phyloP scores from a whole-genome alignment of 2,113 vertebrate genomes.

The Poecile atricapillus region DNA sequence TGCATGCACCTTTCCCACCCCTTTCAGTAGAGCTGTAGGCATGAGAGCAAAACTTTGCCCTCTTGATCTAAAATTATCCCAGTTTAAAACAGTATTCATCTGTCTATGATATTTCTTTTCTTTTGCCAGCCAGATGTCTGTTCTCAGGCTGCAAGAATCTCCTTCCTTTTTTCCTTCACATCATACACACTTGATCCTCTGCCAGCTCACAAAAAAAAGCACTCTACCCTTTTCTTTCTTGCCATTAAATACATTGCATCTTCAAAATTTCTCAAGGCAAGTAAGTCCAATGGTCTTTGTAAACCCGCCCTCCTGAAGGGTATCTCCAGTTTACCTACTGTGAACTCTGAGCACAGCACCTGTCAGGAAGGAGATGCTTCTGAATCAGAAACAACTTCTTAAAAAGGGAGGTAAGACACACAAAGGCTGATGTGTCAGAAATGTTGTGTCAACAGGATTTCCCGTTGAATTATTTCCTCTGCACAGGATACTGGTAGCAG shows the following conservation, averaged over 20 bases:
- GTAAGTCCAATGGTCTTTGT: not conserved
- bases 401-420: slow-evolving; percentile 32
- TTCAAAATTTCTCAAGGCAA: slow-evolving; percentile 38
- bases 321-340: slow-evolving; percentile 25
- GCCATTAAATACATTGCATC: not conserved
- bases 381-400: slow-evolving; percentile 40
- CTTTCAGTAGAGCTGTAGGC: not conserved
- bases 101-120: slow-evolving; percentile 31
- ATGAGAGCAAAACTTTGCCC: slow-evolving; percentile 34
- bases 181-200: slow-evolving; percentile 44
- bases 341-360: slow-evolving; percentile 28
- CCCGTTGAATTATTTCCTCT: slow-evolving; percentile 38
- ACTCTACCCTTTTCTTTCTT: slow-evolving; percentile 18
- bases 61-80: slow-evolving; percentile 58
- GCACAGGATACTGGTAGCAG: not conserved
- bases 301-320: slow-evolving; percentile 8
- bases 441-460: slow-evolving; percentile 59
- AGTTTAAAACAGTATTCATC: slow-evolving; percentile 25
- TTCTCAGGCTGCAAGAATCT: slow-evolving; percentile 47
- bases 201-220: slow-evolving; percentile 23
- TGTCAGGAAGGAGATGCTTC: slow-evolving; percentile 61
- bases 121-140: slow-evolving; percentile 59
- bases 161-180: slow-evolving; percentile 50
- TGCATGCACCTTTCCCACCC: slow-evolving; percentile 4
- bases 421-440: slow-evolving; percentile 39